Conservation (phyloP, 2,888 invertebrate species). For the Habrosyne pyritoides region DNA sequence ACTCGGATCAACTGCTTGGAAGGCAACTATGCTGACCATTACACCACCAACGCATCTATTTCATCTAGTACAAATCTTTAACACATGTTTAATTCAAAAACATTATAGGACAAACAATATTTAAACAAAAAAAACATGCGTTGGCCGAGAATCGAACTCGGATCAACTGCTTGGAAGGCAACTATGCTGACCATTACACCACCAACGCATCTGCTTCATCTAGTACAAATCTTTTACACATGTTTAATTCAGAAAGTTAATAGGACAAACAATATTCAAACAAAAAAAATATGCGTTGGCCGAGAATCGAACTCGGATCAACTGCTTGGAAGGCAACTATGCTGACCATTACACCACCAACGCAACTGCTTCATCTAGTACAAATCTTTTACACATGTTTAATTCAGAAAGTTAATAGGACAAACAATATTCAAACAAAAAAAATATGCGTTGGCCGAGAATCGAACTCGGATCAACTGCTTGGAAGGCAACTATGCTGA, state of each 20-base stretch:
- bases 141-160: slow-evolving; percentile 85
- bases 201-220: slow-evolving; percentile 62
- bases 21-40: slow-evolving; percentile 85
- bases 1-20: slow-evolving; percentile 85
- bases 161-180: slow-evolving; percentile 85
- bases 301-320: slow-evolving; percentile 85
- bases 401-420: not conserved
- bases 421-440: slow-evolving; percentile 23
- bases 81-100: too few relatives aligned
- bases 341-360: slow-evolving; percentile 85
- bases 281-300: slow-evolving; percentile 67
- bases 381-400: not conserved
- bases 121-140: slow-evolving; percentile 48
- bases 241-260: too few relatives aligned
- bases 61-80: accelerated
- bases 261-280: too few relatives aligned
- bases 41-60: slow-evolving; percentile 79
- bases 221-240: not conserved
- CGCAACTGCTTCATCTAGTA: slow-evolving; percentile 47
- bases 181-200: slow-evolving; percentile 85
- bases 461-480: slow-evolving; percentile 85
- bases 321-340: slow-evolving; percentile 85
- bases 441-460: slow-evolving; percentile 82
- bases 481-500: slow-evolving; percentile 85
- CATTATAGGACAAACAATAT: not conserved